These are phyloP conservation scores for Leptura quadrifasciata DNA, from an alignment of 2,888 invertebrate species.

Conservation along the genomic window DNA sequence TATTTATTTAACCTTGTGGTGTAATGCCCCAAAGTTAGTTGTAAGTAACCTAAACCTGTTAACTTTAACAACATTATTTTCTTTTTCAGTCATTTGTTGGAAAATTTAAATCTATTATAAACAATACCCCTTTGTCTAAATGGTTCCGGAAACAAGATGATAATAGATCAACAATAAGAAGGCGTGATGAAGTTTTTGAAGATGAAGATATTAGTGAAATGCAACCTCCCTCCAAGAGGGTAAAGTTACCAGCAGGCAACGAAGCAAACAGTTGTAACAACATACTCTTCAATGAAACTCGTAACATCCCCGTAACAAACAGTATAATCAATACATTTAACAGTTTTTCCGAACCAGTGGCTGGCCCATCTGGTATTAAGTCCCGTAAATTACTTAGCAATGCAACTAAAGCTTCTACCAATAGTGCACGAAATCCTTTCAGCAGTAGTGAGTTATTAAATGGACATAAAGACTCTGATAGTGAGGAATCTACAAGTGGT, in stretches of 20 bases:
- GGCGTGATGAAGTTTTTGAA: conserved; percentile 70
- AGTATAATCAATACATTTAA: conserved; percentile 49
- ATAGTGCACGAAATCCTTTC: conserved; percentile 48
- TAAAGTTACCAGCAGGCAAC: conserved; percentile 62
- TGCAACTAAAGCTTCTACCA: conserved; percentile 43
- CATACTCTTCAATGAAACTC: conserved; percentile 32
- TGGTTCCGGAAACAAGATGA: conserved; percentile 73
- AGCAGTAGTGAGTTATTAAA: conserved; percentile 51
- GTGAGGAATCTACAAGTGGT: conserved; percentile 78
- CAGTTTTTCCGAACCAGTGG: conserved; percentile 66
- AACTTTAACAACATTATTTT: conserved; percentile 40
- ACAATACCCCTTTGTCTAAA: conserved; percentile 77
- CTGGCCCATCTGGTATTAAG: conserved; percentile 70
- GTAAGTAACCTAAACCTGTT: background rate
- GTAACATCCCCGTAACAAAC: conserved; percentile 34
- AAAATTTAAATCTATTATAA: conserved; percentile 80
- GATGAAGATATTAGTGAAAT: conserved; percentile 64
- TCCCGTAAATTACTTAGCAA: conserved; percentile 60
- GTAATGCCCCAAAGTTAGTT: conserved; percentile 13
- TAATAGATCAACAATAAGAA: conserved; percentile 66
- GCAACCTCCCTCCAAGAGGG: conserved; percentile 75
- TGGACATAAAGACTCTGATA: conserved; percentile 76
- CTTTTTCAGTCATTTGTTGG: conserved; percentile 82
- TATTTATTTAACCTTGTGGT: conserved; percentile 49
- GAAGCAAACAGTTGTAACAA: conserved; percentile 40